A percentile compares a stretch with the other conserved stretches of the same genome.
Conservation (phyloP, 1,140 invertebrate genomes). For the Nephila pilipes region DNA sequence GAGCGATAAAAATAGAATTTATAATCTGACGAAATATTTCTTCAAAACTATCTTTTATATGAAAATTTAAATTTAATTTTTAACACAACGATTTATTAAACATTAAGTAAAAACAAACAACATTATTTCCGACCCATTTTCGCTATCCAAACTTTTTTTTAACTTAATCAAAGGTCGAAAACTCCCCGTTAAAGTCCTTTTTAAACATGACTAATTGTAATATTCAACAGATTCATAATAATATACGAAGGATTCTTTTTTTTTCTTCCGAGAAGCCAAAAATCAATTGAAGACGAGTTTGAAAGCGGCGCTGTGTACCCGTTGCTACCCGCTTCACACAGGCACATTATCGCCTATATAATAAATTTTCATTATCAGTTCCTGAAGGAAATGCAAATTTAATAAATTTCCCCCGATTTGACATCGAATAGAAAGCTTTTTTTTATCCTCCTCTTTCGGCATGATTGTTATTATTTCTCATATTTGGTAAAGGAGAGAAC, state of each 20-base stretch:
- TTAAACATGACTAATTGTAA: constrained; percentile 11
- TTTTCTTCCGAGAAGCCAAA: neutral
- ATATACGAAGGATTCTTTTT: neutral
- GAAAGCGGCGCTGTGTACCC: neutral
- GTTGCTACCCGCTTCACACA: neutral
- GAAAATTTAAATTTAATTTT: neutral
- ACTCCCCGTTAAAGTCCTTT: neutral
- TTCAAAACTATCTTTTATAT: too few species aligned
- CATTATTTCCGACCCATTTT: neutral
- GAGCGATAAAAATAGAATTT: too few species aligned
- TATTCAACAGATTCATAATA: constrained; percentile 36
- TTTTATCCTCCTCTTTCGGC: neutral
- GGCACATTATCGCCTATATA: constrained; percentile 58
- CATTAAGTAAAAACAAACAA: neutral
- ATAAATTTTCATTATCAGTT: constrained; percentile 53
- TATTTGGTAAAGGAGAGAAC: constrained; percentile 1
- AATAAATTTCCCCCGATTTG: constrained; percentile 54
- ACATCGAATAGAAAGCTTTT: constrained; percentile 29
- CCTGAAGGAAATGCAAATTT: constrained; percentile 54
- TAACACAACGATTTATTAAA: neutral
- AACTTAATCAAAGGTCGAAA: neutral
- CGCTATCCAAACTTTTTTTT: neutral
- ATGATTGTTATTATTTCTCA: constrained; percentile 63
- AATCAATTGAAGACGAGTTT: neutral
- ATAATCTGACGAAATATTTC: too few species aligned